Percentiles rank a stretch among this genome's conserved stretches.
Conservation (phyloP, 2,113 vertebrate species). For the Eudyptes chrysolophus region DNA sequence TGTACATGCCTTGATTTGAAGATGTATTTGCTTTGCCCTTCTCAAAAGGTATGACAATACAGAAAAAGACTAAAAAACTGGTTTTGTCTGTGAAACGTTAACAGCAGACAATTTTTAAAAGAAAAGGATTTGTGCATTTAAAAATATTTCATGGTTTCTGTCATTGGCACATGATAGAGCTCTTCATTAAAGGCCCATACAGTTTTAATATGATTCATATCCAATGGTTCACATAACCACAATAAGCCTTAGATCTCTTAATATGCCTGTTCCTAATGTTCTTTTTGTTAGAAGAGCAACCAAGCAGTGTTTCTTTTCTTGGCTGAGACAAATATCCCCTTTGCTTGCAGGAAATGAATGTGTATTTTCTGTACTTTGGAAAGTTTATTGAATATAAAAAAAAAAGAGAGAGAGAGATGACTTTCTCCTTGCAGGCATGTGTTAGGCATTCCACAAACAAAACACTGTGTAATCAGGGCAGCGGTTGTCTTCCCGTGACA, state of each 20-base stretch:
- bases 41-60: constrained; percentile 25
- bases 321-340: constrained; percentile 45
- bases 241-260: constrained; percentile 69
- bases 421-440: constrained; percentile 49
- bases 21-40: background rate
- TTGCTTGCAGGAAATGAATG: constrained; percentile 58
- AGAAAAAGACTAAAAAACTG: constrained; percentile 22
- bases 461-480: constrained; percentile 46
- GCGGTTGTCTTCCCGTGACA: background rate
- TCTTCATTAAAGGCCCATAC: constrained; percentile 52
- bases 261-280: constrained; percentile 62
- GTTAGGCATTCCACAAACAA: constrained; percentile 53
- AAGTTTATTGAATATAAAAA: constrained; percentile 35
- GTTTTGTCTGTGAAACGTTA: background rate
- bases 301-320: constrained; percentile 68
- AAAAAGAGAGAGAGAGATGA: background rate
- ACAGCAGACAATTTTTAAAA: background rate
- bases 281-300: constrained; percentile 56
- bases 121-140: constrained; percentile 14
- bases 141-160: constrained; percentile 53
- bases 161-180: constrained; percentile 39
- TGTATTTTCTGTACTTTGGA: constrained; percentile 62
- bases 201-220: constrained; percentile 66
- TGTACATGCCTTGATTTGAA: constrained; percentile 31
- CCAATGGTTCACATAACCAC: constrained; percentile 49